Conservation (phyloP, 2,113 vertebrate genomes). For the Percopsis transmontana region DNA sequence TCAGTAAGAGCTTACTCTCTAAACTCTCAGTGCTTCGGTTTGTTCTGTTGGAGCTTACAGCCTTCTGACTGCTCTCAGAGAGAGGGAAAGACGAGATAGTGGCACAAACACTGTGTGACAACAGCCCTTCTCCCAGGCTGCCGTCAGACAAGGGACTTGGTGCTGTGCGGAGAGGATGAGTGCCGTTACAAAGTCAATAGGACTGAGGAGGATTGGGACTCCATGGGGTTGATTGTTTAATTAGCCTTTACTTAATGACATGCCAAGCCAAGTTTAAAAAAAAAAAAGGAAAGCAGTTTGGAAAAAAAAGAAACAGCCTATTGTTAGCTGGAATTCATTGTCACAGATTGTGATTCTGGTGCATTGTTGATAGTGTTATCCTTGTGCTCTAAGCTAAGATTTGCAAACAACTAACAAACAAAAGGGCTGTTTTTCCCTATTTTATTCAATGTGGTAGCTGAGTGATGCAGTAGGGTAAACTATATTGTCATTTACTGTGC, state of each 20-base stretch:
- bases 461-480: neutral
- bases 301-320: conserved; percentile 23
- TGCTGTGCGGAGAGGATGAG: conserved; percentile 63
- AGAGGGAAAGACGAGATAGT: conserved; percentile 51
- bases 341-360: conserved; percentile 73
- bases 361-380: conserved; percentile 68
- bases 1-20: too few relatives aligned
- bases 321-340: conserved; percentile 60
- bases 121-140: conserved; percentile 60
- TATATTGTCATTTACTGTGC: neutral
- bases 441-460: conserved; percentile 12
- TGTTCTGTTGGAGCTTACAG: conserved; percentile 55
- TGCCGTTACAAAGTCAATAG: conserved; percentile 73
- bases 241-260: conserved; percentile 73
- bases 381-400: conserved; percentile 57
- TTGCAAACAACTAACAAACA: conserved; percentile 31
- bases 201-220: conserved; percentile 67
- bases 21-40: conserved; percentile 42
- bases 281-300: conserved; percentile 27
- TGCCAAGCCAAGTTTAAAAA: conserved; percentile 60
- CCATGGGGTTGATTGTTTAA: conserved; percentile 76
- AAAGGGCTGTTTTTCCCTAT: conserved; percentile 18
- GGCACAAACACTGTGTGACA: conserved; percentile 62
- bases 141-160: conserved; percentile 64
- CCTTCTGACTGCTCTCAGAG: conserved; percentile 60